Base-by-base conservation (phyloP, 2,888 invertebrate species). In the Corbicula japonica region DNA sequence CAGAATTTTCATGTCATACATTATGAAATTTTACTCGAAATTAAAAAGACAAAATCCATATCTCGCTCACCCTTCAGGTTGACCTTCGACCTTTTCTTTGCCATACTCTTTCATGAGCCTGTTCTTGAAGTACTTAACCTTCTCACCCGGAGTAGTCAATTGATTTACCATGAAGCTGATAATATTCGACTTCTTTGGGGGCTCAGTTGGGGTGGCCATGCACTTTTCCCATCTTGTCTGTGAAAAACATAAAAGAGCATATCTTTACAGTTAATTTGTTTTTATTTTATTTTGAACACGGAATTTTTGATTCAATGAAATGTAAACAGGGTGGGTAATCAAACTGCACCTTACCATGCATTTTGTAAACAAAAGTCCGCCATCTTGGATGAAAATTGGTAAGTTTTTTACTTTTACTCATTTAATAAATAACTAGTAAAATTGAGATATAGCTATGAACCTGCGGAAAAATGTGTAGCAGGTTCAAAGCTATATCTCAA, bases 101-200 rank as follows among this genome's bases (percentile, higher is more conserved):
- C 58, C 60, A 35, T 82, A 82, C 21, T 73, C 38, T 46, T 72
- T 78, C 82, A 78, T 76, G 0, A 82, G 54, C n/a, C 82, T 60
- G 32, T 82, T 72, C 34, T 78, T 35, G 62, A 82, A 78, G 62
- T 78, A 82, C 60, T 82, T 82, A 8, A 78, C 82, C 21, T 78
- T 46, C 35, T 75, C 78, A 5, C 68, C 69, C 0, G 82, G 78
- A 58, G 63, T 82, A 0, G 63, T 78, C 6, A 76, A 76, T 34
- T 60, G 38, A 35, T 61, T 78, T 12, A 63, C 68, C 61, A 82
- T 69, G 41, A 65, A 73, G 26, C 60, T 72, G 18, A 69, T 62
- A 2, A 68, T 28, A 48, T 62, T 46, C 18, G 63, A 44, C 21
- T 50, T 52, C 38, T 21, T 21, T 30, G 35, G 34, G 10, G 50